phyloP scores from a whole-genome alignment of 1,140 invertebrate genomes.

The Brachionus paranguensis region DNA sequence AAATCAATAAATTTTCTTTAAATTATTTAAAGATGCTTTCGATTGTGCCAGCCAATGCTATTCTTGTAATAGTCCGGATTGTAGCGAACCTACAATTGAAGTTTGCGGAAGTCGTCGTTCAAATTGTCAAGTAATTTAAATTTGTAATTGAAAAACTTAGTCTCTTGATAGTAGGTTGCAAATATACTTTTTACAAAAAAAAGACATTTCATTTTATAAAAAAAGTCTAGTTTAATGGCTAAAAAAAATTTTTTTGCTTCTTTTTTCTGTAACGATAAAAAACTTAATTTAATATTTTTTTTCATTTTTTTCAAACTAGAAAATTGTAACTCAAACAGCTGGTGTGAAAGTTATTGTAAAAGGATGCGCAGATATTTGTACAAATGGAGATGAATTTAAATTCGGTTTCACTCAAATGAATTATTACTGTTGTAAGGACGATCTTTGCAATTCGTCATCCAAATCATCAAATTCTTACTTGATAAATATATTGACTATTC shows the following conservation, averaged over 20 bases:
- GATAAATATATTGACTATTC: neutral
- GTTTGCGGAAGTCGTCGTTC: neutral
- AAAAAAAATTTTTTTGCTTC: neutral
- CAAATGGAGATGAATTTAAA: conserved; percentile 1
- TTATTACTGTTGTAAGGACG: neutral
- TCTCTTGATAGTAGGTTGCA: too few relatives aligned
- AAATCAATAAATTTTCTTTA: neutral
- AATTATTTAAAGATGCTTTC: neutral
- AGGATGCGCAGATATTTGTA: conserved; percentile 8
- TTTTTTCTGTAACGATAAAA: neutral
- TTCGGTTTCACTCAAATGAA: neutral
- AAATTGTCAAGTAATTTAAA: neutral
- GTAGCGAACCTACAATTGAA: neutral
- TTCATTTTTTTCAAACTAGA: neutral
- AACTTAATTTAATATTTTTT: neutral
- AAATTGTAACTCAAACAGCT: neutral
- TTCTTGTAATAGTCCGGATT: neutral
- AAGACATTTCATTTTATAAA: too few relatives aligned
- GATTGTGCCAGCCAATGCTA: neutral
- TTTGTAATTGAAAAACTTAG: neutral
- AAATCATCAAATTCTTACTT: neutral
- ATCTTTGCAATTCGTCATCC: neutral
- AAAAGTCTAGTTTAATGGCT: neutral
- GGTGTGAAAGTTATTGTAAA: neutral
- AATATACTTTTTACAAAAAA: too few relatives aligned